Percentiles rank a stretch among this genome's conserved stretches.
Evolutionary conservation across 1,140 invertebrate species (phyloP).

Genomic region (Drosophila saltans): DNA sequence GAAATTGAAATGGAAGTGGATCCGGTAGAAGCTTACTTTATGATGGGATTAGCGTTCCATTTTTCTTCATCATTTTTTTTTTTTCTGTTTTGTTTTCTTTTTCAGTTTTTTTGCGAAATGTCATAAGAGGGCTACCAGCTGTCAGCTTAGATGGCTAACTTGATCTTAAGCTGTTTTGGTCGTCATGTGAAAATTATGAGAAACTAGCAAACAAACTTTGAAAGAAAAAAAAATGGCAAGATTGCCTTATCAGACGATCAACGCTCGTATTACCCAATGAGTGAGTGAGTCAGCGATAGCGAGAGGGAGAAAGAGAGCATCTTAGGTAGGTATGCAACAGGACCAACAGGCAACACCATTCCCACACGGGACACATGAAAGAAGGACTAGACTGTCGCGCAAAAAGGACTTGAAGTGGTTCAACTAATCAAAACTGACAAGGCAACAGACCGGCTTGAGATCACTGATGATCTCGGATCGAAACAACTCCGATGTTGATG

Average conservation of each 20-base stretch:
- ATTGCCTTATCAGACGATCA: conserved; percentile 65
- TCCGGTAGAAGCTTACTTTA: conserved; percentile 50
- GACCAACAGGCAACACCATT: conserved; percentile 37
- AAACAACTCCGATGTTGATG: not conserved
- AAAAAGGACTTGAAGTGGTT: conserved; percentile 64
- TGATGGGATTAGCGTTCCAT: conserved; percentile 68
- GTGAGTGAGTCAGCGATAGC: conserved; percentile 29
- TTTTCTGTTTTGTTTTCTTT: conserved; percentile 12
- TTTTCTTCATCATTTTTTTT: conserved; percentile 16
- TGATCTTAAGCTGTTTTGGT: conserved; percentile 81
- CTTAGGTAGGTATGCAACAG: conserved; percentile 7
- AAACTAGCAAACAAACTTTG: conserved; percentile 52
- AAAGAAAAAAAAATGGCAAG: conserved; percentile 54
- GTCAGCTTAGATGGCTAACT: conserved; percentile 78
- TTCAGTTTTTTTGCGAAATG: conserved; percentile 43
- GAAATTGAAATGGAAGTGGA: conserved; percentile 61
- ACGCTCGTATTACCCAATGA: conserved; percentile 55
- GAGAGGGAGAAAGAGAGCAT: not conserved
- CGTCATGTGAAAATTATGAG: conserved; percentile 80
- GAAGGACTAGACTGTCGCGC: not conserved
- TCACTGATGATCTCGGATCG: conserved; percentile 45
- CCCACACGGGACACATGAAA: conserved; percentile 62
- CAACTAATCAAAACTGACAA: conserved; percentile 80
- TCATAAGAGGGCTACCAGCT: conserved; percentile 71
- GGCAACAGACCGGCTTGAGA: conserved; percentile 69